Conservation (phyloP, 2,888 invertebrate genomes). For the Nebria brevicollis region DNA sequence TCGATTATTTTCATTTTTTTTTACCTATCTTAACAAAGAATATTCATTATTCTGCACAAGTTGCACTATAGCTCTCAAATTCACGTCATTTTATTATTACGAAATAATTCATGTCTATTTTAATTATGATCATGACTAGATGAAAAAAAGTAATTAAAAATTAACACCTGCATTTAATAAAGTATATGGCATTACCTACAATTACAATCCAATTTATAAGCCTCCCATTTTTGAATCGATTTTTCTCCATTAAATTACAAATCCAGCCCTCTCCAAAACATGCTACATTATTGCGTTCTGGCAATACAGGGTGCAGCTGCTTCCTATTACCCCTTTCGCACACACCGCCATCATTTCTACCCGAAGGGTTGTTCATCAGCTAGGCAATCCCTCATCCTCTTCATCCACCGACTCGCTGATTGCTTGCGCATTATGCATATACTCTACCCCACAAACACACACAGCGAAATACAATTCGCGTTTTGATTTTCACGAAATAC, state of each 20-base stretch:
- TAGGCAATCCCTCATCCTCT: neutral
- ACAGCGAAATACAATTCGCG: neutral
- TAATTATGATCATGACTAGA: neutral
- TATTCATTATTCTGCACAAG: neutral
- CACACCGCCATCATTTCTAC: neutral
- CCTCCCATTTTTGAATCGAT: neutral
- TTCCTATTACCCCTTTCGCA: neutral
- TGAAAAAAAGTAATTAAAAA: neutral
- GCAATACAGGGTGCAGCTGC: neutral
- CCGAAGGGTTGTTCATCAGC: neutral
- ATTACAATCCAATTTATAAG: neutral
- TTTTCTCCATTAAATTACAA: neutral
- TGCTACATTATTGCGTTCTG: neutral
- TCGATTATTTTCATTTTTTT: neutral
- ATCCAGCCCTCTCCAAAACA: neutral
- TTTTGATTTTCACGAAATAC: constrained; percentile 9
- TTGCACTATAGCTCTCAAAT: no score
- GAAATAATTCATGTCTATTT: neutral
- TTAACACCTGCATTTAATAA: neutral
- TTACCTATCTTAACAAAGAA: neutral
- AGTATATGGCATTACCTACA: neutral
- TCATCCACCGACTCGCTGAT: constrained; percentile 52
- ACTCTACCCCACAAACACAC: neutral
- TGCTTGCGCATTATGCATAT: constrained; percentile 64
- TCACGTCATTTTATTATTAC: neutral